phyloP scores from a whole-genome alignment of 2,888 invertebrate genomes.

The Idaea biselata region DNA sequence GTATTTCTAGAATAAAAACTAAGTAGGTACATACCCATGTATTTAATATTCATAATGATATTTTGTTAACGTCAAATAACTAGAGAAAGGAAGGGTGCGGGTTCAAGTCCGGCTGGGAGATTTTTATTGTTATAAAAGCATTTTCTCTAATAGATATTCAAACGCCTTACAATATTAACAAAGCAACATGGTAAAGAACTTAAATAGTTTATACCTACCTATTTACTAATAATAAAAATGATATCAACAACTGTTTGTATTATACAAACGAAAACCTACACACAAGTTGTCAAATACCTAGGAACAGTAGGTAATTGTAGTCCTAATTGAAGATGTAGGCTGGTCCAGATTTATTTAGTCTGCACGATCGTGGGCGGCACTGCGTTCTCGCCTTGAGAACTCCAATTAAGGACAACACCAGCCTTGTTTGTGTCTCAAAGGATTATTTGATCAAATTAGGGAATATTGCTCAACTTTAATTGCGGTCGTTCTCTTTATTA shows the following conservation, averaged over 20 bases:
- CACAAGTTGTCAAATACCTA: neutral
- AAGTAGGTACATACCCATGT: too few relatives aligned
- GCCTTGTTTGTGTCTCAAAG: constrained; percentile 56
- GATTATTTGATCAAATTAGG: constrained; percentile 59
- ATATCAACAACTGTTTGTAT: constrained; percentile 10
- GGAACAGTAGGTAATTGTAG: neutral
- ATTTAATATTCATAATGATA: too few relatives aligned
- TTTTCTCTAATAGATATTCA: too few relatives aligned
- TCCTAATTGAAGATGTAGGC: constrained; percentile 66
- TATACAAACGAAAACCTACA: constrained; percentile 8
- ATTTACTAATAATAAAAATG: neutral
- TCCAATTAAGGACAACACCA: constrained; percentile 63
- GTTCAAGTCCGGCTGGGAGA: too few relatives aligned
- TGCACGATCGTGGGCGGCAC: constrained; percentile 37
- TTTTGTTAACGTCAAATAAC: too few relatives aligned
- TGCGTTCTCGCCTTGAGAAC: constrained; percentile 54
- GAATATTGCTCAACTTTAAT: constrained; percentile 46
- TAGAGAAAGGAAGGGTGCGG: too few relatives aligned
- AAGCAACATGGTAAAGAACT: too few relatives aligned
- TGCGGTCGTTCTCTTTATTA: constrained; percentile 12
- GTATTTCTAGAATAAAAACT: too few relatives aligned
- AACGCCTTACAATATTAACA: too few relatives aligned
- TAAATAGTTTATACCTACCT: neutral
- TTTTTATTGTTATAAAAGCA: too few relatives aligned
- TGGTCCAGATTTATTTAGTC: constrained; percentile 57